Conservation (phyloP, 2,797 vertebrate genomes). For the Molossus alvarezi region DNA sequence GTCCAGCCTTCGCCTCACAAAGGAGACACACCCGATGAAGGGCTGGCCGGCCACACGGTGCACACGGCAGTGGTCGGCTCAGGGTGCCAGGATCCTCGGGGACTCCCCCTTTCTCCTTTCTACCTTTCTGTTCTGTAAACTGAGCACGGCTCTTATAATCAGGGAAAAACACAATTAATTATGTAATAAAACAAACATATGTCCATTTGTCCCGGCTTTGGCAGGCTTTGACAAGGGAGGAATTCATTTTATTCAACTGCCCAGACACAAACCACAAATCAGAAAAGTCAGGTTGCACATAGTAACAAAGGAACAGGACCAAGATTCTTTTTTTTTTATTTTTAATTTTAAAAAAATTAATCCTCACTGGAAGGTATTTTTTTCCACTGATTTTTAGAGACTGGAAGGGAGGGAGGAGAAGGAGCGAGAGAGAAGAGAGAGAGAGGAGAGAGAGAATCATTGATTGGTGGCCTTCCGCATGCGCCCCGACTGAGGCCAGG, state of each 20-base stretch:
- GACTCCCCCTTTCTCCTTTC: background rate
- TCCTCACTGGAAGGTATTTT: too few relatives aligned
- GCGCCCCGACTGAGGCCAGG: too few relatives aligned
- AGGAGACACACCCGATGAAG: background rate
- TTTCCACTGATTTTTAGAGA: too few relatives aligned
- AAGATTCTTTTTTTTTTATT: background rate
- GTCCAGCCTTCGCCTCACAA: background rate
- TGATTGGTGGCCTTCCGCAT: too few relatives aligned
- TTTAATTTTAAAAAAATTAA: too few relatives aligned
- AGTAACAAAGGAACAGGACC: rapidly evolving
- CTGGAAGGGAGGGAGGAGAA: too few relatives aligned
- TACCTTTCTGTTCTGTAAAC: background rate
- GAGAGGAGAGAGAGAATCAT: too few relatives aligned
- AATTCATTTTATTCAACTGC: background rate
- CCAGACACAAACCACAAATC: background rate
- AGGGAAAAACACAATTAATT: background rate
- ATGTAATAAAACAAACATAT: background rate
- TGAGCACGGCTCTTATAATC: background rate
- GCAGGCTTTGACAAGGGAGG: background rate
- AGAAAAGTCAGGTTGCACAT: background rate
- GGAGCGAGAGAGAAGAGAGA: too few relatives aligned
- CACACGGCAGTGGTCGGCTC: background rate
- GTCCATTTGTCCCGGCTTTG: background rate
- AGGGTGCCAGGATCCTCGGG: background rate
- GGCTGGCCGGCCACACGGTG: background rate